Base-by-base conservation (phyloP, 2,797 vertebrate species). In the Tadarida brasiliensis region DNA sequence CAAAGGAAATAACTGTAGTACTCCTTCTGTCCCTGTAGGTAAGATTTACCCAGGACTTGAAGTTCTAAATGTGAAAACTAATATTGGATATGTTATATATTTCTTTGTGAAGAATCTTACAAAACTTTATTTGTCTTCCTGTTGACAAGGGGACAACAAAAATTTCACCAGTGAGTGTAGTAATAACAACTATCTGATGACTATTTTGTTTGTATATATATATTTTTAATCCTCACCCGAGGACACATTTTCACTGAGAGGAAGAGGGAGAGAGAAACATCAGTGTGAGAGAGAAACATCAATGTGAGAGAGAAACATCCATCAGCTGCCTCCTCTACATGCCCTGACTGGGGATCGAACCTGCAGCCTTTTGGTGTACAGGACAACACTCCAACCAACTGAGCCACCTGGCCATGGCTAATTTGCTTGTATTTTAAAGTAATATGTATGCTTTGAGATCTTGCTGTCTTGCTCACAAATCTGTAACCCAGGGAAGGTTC, bases 391-490 rank as follows among this genome's bases (percentile, higher is more conserved):
- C n/a, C n/a, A 68, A 35, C 65, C 17, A 68, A 68, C n/a, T 33
- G 16, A 67, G 16, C n/a, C 65, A 33, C n/a, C n/a, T 33, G 65
- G 16, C n/a, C 65, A 68, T 4, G 1, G 65, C 59, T 80, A 8
- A 39, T 86, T 92, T 94, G 76, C 44, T 89, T 89, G 22, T 84
- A 56, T 93, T 94, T 97, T 93, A 76, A 96, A 96, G 44, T 94
- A 94, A 44, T 73, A 74, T 17, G 39, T 15, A 26, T 91, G 10
- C 33, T 94, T 95, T 88, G 28, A 85, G 26, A 92, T 81, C 14
- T 68, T 77, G 17, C n/a, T 89, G 88, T 85, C 9, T 65, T 81
- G 20, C 39, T 90, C 19, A 68, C 30, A 91, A 63, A 61, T 78
- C n/a, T 91, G 92, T 83, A 91, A 77, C n/a, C 49, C 17, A 24